Evolutionary conservation across 2,888 invertebrate genomes (phyloP), one percentile per base, ranked within the genome.

Genomic region (Drosophila yooni): DNA sequence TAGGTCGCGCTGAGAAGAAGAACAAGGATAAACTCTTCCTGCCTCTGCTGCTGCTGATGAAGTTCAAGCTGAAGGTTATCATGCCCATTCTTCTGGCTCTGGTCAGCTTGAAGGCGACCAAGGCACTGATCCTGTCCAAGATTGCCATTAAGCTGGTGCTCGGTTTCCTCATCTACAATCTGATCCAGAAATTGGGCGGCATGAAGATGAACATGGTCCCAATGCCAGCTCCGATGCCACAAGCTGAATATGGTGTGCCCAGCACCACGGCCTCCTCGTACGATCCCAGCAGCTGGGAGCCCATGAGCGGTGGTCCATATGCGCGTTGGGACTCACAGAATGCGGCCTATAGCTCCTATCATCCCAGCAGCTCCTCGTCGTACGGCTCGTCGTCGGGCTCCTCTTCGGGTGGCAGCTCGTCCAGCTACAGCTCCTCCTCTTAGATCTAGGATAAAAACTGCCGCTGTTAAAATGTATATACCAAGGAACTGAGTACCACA

Each of bases 121-220:
- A 97, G 93, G 97, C 97, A 72, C 94, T 97, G 76, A 95, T 97
- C 74, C 95, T 97, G 87, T 97, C 97, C 91, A 97, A 97, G 93
- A 94, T 97, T 82, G 97, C 97, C 74, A 95, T 97, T 91, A 94
- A 96, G 40, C 94, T 97, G 73, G 97, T 97, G 54, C 94, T 97
- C 59, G 97, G 97, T 70, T 97, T 97, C 94, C 94, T 97, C 58
- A 95, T 96, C 81, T 95, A 96, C 93, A 96, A 97, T 91, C 94
- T 97, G 88, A 93, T 96, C 72, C 96, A 96, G 93, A 97, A 97
- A 94, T 95, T 96, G 93, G 96, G 96, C 94, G 96, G 95, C 88
- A 96, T 96, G 96, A 95, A 95, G 70, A 96, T 96, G 96, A 94
- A 94, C 54, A 95, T 96, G 95, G 91, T 92, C 82, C 94, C 95